Evolutionary conservation across 2,888 invertebrate genomes (phyloP).

Genomic region (Diadromus collaris): DNA sequence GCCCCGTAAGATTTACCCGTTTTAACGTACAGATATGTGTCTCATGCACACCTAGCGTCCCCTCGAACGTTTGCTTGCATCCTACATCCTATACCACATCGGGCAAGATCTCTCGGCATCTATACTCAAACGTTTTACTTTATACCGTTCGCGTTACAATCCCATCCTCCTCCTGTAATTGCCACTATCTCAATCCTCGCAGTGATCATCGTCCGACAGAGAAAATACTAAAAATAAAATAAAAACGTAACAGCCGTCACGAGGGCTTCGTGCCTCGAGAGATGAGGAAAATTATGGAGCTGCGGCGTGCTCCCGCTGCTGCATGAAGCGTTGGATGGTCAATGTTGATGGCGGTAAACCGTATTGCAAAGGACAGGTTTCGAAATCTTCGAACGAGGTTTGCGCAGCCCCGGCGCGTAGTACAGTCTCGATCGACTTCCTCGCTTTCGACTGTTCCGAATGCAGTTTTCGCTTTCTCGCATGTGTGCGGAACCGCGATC

Average conservation of each 20-base stretch:
- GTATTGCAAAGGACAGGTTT: conserved; percentile 6
- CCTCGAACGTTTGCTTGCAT: not conserved
- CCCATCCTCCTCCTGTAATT: conserved; percentile 39
- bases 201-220: conserved; percentile 6
- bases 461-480: conserved; percentile 32
- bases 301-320: conserved; percentile 30
- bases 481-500: conserved; percentile 5
- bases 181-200: conserved; percentile 42
- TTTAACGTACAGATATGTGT: conserved; percentile 38
- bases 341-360: conserved; percentile 13
- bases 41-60: not conserved
- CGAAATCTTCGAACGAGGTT: conserved; percentile 10
- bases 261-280: conserved; percentile 43
- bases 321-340: conserved; percentile 24
- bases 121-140: conserved; percentile 5
- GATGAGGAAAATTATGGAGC: conserved; percentile 47
- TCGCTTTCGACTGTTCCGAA: conserved; percentile 29
- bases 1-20: conserved; percentile 34
- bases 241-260: conserved; percentile 27
- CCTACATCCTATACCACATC: not conserved
- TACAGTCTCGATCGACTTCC: conserved; percentile 39
- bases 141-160: conserved; percentile 32
- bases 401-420: conserved; percentile 38
- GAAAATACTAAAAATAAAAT: conserved; percentile 9
- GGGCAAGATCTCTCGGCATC: not conserved